phyloP scores from a whole-genome alignment of 1,140 invertebrate species.

The Zaprionus ghesquierei region DNA sequence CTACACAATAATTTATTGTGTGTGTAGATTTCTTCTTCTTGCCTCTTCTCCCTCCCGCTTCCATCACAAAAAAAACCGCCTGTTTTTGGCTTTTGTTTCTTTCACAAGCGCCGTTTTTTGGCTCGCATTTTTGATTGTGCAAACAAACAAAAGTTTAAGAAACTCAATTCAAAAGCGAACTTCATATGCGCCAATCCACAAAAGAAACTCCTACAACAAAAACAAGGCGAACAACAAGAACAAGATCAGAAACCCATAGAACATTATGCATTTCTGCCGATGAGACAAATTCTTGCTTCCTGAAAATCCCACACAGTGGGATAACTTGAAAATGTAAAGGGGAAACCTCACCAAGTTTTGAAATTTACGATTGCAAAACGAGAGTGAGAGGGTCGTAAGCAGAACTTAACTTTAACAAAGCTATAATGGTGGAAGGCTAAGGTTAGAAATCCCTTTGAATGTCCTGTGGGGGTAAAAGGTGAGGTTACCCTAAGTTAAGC shows the following conservation, averaged over 20 bases:
- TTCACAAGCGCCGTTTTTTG: conserved; percentile 2
- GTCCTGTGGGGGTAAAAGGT: too few species aligned
- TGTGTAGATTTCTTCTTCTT: conserved; percentile 3
- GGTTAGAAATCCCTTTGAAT: too few species aligned
- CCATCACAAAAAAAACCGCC: too few species aligned
- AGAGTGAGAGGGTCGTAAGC: too few species aligned
- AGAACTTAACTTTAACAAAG: too few species aligned
- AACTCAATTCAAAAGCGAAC: not conserved
- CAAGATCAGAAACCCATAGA: not conserved
- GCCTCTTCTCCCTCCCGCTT: not conserved
- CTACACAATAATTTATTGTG: conserved; percentile 41
- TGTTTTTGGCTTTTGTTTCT: not conserved
- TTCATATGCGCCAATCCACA: not conserved
- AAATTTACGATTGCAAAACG: too few species aligned
- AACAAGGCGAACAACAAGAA: conserved; percentile 2
- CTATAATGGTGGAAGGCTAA: too few species aligned
- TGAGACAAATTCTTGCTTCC: conserved; percentile 26
- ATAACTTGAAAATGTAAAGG: too few species aligned
- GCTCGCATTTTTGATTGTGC: not conserved
- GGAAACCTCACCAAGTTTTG: too few species aligned
- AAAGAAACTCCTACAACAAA: conserved; percentile 26
- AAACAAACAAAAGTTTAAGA: not conserved
- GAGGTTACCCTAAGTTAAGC: too few species aligned
- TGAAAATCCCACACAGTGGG: conserved; percentile 2
- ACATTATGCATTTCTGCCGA: conserved; percentile 3